Percentiles rank a stretch among this genome's conserved stretches.
Conservation (phyloP, 1,140 invertebrate genomes). For the Pseudomyrmex concolor region DNA sequence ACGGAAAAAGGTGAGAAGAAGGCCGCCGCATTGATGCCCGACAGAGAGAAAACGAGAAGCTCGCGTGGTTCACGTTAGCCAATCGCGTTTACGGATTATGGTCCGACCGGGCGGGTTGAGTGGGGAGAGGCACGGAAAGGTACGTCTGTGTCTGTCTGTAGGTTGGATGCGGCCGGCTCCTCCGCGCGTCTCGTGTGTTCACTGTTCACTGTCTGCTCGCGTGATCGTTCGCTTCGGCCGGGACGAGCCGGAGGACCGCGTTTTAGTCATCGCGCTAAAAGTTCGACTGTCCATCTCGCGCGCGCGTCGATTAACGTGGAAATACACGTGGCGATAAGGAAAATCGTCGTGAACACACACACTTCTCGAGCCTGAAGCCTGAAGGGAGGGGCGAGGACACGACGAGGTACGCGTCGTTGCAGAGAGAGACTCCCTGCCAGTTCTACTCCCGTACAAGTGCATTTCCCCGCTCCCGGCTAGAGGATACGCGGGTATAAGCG, state of each 20-base stretch:
- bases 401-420: background rate
- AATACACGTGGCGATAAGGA: constrained; percentile 19
- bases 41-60: constrained; percentile 46
- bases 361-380: too few relatives aligned
- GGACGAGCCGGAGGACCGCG: background rate
- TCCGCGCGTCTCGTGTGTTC: background rate
- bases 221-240: background rate
- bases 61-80: constrained; percentile 47
- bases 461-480: background rate
- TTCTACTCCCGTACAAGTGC: too few relatives aligned
- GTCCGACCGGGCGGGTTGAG: constrained; percentile 13
- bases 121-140: background rate
- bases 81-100: constrained; percentile 43
- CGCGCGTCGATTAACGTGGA: background rate
- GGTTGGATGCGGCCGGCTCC: background rate
- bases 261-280: background rate
- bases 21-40: constrained; percentile 27
- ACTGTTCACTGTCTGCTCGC: background rate
- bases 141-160: constrained; percentile 2
- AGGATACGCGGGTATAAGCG: constrained; percentile 9
- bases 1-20: constrained; percentile 21
- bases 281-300: background rate
- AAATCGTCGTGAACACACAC: background rate
- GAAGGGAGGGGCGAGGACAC: background rate
- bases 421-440: background rate